phyloP scores from a whole-genome alignment of 53 echinoderm and acorn worm species.

The Crossaster papposus region DNA sequence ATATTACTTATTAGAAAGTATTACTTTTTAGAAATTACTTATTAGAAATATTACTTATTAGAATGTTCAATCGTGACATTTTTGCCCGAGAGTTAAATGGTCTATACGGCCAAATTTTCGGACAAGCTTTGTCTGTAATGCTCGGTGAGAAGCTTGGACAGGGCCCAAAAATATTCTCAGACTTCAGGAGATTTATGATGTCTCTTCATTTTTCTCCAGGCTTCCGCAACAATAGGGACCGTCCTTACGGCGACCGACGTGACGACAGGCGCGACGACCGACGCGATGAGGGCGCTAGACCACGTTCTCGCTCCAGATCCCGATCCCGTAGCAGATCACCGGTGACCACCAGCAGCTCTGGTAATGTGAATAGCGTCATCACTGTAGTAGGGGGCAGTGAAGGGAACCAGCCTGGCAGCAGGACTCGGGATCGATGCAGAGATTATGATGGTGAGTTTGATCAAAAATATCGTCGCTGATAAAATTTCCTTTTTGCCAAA shows the following conservation, averaged over 20 bases:
- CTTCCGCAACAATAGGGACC: conserved; percentile 47
- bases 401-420: conserved; percentile 19
- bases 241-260: conserved; percentile 29
- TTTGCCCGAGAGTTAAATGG: no score
- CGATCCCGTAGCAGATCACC: conserved; percentile 30
- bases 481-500: no score
- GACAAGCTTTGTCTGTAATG: not conserved
- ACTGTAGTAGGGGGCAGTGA: conserved; percentile 66
- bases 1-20: no score
- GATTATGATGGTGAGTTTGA: conserved; percentile 86
- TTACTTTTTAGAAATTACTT: no score
- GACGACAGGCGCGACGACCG: conserved; percentile 50
- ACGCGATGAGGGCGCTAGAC: conserved; percentile 45
- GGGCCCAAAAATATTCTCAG: no score
- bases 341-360: conserved; percentile 4
- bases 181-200: no score
- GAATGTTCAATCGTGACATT: no score
- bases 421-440: conserved; percentile 72
- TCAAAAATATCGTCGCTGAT: not conserved
- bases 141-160: not conserved
- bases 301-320: conserved; percentile 45
- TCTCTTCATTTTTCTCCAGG: not conserved
- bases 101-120: no score
- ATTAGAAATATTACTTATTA: no score
- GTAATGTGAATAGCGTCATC: conserved; percentile 71